Evolutionary conservation across 2,888 invertebrate genomes (phyloP), one percentile per base, ranked within the genome.

Genomic region (Tanaodytes sp.): DNA sequence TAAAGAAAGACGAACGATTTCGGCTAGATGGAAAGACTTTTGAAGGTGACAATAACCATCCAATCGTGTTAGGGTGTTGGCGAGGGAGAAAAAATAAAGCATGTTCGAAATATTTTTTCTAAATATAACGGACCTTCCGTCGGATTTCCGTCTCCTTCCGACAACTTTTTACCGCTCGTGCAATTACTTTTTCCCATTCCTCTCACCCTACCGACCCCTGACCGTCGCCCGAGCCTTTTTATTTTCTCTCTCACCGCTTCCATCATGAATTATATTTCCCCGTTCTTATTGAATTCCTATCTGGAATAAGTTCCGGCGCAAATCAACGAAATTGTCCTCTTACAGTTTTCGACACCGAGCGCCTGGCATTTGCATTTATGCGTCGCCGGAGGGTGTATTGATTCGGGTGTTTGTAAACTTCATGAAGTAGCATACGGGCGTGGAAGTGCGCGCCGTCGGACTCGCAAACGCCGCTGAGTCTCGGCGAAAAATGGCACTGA

Each of bases 401-500:
- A 65, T 65, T 65, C 42, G 55, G 36, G 31, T 65, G 65, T 65
- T 65, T 65, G 65, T 65, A 48, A 42, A 57, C 64, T 64, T 55
- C 31, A 64, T 49, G 58, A 58, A 51, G 51, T 39, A 20, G 20
- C 18, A 15, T 40, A 61, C 55, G 49, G 49, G 55, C 49, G 57
- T 49, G 51, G 51, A 57, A 57, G 57, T 64, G 51, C 43, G 57
- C 64, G 51, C 51, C 33, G 33, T 37, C 52, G 57, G 65, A 59
- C 66, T 36, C 40, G 52, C 27, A 71, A 73, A 51, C 55, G 58
- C 64, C 19, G 42, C 71, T 52, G 75, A 75, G 74, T 76, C 74
- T 69, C 51, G 45, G 59, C 59, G 76, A 76, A 78, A 77, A 79
- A 79, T 61, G 75, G 73, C 63, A 67, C 74, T 40, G 55, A 72